Percentiles rank a stretch among this genome's conserved stretches.
Conservation (phyloP, 2,888 invertebrate genomes). For the Eupithecia abbreviata region DNA sequence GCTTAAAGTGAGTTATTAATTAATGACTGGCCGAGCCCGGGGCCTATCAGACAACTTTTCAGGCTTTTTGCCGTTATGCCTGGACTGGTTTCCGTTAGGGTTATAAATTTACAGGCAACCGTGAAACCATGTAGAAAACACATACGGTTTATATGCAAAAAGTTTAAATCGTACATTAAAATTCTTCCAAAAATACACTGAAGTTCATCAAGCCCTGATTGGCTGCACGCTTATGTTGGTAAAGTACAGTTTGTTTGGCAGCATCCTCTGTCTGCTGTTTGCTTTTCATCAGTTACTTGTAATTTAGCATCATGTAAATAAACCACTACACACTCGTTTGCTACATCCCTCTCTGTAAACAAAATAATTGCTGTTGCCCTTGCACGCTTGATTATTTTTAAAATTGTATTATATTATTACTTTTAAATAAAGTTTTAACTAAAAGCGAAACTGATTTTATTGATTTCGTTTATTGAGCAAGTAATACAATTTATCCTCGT, state of each 20-base stretch:
- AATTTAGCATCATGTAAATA: slow-evolving; percentile 46
- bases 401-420: background rate
- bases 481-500: too few species aligned
- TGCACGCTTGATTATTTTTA: slow-evolving; percentile 14
- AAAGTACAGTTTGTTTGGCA: slow-evolving; percentile 26
- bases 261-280: slow-evolving; percentile 46
- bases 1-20: slow-evolving; percentile 79
- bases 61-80: slow-evolving; percentile 44
- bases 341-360: slow-evolving; percentile 28
- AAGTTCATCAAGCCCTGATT: slow-evolving; percentile 10
- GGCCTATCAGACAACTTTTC: slow-evolving; percentile 56
- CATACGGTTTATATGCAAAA: background rate
- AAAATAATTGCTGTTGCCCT: slow-evolving; percentile 31
- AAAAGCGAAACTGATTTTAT: background rate
- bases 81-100: slow-evolving; percentile 3
- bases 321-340: slow-evolving; percentile 25
- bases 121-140: background rate
- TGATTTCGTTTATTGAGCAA: too few species aligned
- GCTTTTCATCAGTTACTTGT: slow-evolving; percentile 51
- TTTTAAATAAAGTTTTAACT: background rate
- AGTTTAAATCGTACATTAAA: background rate
- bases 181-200: background rate
- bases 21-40: slow-evolving; percentile 73
- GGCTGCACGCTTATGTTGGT: slow-evolving; percentile 17
- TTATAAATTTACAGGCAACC: background rate